These are phyloP conservation scores for Drosophila kuntzei DNA, from an alignment of 2,888 invertebrate species.

Conservation along the genomic window DNA sequence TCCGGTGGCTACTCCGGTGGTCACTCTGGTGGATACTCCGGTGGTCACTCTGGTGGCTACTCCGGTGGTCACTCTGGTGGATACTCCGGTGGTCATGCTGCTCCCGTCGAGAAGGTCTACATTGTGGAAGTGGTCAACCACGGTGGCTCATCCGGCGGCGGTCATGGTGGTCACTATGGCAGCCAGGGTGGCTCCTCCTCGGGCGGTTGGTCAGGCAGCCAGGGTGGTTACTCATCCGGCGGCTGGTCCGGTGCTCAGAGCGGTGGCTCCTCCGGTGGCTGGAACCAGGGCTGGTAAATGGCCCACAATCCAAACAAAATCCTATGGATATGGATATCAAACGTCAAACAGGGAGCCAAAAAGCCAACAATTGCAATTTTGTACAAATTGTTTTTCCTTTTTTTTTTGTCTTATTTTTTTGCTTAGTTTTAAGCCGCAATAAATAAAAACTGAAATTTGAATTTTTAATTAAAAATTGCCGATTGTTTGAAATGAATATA, in stretches of 20 bases:
- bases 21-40: conserved; percentile 50
- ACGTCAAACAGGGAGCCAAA: conserved; percentile 64
- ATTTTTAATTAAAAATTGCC: conserved; percentile 35
- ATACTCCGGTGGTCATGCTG: conserved; percentile 36
- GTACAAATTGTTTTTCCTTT: conserved; percentile 42
- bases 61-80: conserved; percentile 45
- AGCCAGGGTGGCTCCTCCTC: conserved; percentile 35
- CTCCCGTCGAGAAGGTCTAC: conserved; percentile 33
- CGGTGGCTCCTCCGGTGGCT: conserved; percentile 50
- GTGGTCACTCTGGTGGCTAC: conserved; percentile 51
- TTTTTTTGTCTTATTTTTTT: conserved; percentile 42
- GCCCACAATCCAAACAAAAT: not conserved
- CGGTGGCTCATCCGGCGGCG: conserved; percentile 44
- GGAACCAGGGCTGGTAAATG: conserved; percentile 71
- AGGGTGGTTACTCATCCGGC: conserved; percentile 46
- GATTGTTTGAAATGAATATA: conserved; percentile 7
- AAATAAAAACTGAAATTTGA: conserved; percentile 49
- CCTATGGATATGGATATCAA: conserved; percentile 7
- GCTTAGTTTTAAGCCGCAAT: conserved; percentile 43
- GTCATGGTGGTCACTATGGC: conserved; percentile 47
- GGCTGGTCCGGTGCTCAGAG: conserved; percentile 35
- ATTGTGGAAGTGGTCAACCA: conserved; percentile 32
- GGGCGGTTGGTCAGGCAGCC: conserved; percentile 46
- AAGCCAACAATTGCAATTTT: conserved; percentile 29
- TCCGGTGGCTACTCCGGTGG: conserved; percentile 53